Percentiles rank a stretch among this genome's conserved stretches.
These are phyloP conservation scores for Ispidina picta DNA, from an alignment of 2,797 vertebrate genomes.

Conservation along the genomic window DNA sequence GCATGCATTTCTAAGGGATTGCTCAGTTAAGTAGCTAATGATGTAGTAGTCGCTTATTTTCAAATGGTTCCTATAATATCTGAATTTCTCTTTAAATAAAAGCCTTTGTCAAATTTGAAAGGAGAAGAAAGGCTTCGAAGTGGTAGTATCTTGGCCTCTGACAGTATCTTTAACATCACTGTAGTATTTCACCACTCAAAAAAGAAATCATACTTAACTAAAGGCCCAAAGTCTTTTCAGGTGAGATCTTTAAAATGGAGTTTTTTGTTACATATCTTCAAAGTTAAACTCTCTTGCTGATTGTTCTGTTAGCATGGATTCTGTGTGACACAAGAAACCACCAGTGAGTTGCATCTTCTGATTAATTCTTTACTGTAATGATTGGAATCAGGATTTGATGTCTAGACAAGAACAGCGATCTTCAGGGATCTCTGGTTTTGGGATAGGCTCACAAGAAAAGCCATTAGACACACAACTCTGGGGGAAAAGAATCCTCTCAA, in stretches of 20 bases:
- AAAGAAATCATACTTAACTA: not conserved
- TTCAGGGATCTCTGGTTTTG: not conserved
- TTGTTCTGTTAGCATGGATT: not conserved
- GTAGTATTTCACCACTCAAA: not conserved
- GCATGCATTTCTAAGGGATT: rapidly evolving
- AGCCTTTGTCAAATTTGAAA: not conserved
- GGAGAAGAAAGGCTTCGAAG: not conserved
- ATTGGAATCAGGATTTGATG: not conserved
- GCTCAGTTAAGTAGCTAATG: rapidly evolving
- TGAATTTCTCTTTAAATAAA: not conserved
- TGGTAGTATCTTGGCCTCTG: not conserved
- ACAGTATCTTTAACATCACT: not conserved
- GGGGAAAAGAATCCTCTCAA: not conserved
- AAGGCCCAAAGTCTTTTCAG: not conserved
- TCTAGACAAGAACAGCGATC: not conserved
- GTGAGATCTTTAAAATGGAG: not conserved
- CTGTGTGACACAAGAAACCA: not conserved
- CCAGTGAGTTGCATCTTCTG: rapidly evolving
- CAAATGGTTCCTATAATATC: not conserved
- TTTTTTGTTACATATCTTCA: not conserved
- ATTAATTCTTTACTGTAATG: not conserved
- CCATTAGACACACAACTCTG: not conserved
- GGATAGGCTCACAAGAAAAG: not conserved
- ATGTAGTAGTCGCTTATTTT: rapidly evolving
- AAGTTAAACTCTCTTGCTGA: not conserved